Evolutionary conservation across 2,797 vertebrate genomes (phyloP).

Genomic region (Typhlichthys subterraneus): DNA sequence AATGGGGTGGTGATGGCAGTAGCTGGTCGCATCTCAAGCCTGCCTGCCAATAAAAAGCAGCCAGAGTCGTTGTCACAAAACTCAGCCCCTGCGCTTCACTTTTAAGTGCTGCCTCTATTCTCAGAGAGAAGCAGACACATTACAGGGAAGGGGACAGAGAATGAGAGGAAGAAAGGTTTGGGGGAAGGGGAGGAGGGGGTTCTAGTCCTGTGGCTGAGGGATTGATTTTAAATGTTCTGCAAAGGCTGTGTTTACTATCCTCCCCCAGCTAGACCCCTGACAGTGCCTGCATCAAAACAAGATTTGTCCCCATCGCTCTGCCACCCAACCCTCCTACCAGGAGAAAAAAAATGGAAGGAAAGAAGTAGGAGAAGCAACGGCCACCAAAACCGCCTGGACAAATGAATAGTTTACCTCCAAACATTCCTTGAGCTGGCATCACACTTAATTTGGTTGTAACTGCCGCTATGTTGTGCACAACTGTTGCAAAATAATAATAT

Average conservation of each 20-base stretch:
- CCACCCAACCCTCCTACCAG: neutral
- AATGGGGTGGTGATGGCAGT: conserved; percentile 10
- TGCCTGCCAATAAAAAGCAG: conserved; percentile 65
- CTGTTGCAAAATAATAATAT: too few relatives aligned
- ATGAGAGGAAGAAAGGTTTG: conserved; percentile 7
- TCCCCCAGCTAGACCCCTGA: conserved; percentile 67
- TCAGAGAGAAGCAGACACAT: conserved; percentile 67
- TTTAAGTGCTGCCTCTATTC: conserved; percentile 74
- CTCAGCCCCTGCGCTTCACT: conserved; percentile 56
- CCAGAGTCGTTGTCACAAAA: conserved; percentile 67
- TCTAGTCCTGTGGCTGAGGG: conserved; percentile 71
- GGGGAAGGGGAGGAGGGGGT: conserved; percentile 26
- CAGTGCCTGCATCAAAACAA: conserved; percentile 73
- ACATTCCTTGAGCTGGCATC: neutral
- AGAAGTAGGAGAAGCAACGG: conserved; percentile 33
- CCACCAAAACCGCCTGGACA: conserved; percentile 6
- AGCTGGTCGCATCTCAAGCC: conserved; percentile 60
- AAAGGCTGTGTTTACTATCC: conserved; percentile 76
- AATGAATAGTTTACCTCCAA: conserved; percentile 24
- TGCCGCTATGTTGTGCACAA: too few relatives aligned
- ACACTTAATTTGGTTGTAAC: too few relatives aligned
- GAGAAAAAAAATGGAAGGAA: conserved; percentile 20
- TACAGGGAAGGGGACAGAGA: conserved; percentile 58
- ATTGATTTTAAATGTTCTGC: conserved; percentile 82
- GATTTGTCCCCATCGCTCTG: conserved; percentile 46